These are phyloP conservation scores for Syndactyla subalaris DNA, from an alignment of 2,797 vertebrate genomes.

Conservation along the genomic window DNA sequence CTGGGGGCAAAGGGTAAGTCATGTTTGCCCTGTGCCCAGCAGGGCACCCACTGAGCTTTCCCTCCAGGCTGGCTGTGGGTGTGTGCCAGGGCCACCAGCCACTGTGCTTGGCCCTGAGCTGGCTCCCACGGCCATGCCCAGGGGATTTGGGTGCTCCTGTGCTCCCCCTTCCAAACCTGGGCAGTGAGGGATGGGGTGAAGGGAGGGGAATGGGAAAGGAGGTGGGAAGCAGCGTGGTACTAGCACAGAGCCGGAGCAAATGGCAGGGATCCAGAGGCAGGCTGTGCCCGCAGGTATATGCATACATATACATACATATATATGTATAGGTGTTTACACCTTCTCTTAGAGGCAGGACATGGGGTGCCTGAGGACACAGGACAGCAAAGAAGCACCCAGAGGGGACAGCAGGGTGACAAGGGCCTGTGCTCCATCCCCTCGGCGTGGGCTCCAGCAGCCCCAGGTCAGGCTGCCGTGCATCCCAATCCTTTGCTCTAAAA, in stretches of 20 bases:
- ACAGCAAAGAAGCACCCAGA: background rate
- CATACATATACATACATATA: rapidly evolving
- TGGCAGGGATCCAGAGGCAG: background rate
- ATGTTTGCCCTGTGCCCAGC: background rate
- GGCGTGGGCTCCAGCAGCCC: rapidly evolving
- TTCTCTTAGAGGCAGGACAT: rapidly evolving
- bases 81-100: background rate
- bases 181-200: background rate
- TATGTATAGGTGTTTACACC: background rate
- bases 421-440: background rate
- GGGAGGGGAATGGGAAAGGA: background rate
- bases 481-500: background rate
- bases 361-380: background rate
- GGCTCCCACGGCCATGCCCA: background rate
- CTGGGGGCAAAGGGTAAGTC: background rate
- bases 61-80: background rate
- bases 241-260: rapidly evolving
- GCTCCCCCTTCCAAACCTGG: background rate
- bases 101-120: background rate
- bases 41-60: rapidly evolving
- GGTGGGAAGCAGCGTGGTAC: rapidly evolving
- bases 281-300: background rate
- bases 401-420: background rate
- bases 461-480: rapidly evolving
- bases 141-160: background rate